Evolutionary conservation across 2,888 invertebrate species (phyloP).

Genomic region (Luffia ferchaultella): DNA sequence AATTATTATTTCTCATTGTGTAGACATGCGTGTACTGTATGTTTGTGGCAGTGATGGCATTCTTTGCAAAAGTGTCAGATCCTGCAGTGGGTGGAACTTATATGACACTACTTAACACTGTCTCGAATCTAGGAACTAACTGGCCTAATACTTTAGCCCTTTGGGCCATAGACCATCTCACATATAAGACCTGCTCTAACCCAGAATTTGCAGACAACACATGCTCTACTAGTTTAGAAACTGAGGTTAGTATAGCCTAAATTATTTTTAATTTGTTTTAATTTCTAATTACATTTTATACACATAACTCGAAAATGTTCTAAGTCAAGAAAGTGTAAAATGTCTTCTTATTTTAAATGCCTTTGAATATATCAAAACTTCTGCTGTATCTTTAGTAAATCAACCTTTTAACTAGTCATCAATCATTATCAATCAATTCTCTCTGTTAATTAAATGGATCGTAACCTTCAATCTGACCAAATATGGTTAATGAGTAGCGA

Average conservation of each 20-base stretch:
- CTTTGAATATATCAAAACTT: too few relatives aligned
- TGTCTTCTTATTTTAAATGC: too few relatives aligned
- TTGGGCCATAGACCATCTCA: constrained; percentile 90
- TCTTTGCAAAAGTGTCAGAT: constrained; percentile 97
- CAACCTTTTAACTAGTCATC: too few relatives aligned
- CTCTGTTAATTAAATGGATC: too few relatives aligned
- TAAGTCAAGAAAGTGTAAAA: too few relatives aligned
- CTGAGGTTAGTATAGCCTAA: constrained; percentile 63
- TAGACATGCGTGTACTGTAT: constrained; percentile 93
- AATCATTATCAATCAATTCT: too few relatives aligned
- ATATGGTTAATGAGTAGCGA: too few relatives aligned
- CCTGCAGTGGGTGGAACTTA: constrained; percentile 97
- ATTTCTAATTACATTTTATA: too few relatives aligned
- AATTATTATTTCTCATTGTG: constrained; percentile 22
- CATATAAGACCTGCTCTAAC: constrained; percentile 76
- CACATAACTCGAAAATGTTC: too few relatives aligned
- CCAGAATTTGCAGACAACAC: constrained; percentile 58
- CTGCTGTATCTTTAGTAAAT: too few relatives aligned
- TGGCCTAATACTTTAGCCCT: constrained; percentile 94
- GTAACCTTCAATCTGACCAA: too few relatives aligned
- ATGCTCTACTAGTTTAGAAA: constrained; percentile 70
- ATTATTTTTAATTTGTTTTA: constrained; percentile 2
- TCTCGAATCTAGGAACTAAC: constrained; percentile 96
- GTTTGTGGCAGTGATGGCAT: constrained; percentile 98
- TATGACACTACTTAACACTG: constrained; percentile 97